Conservation (phyloP, 2,113 vertebrate species). For the Etheostoma spectabile region DNA sequence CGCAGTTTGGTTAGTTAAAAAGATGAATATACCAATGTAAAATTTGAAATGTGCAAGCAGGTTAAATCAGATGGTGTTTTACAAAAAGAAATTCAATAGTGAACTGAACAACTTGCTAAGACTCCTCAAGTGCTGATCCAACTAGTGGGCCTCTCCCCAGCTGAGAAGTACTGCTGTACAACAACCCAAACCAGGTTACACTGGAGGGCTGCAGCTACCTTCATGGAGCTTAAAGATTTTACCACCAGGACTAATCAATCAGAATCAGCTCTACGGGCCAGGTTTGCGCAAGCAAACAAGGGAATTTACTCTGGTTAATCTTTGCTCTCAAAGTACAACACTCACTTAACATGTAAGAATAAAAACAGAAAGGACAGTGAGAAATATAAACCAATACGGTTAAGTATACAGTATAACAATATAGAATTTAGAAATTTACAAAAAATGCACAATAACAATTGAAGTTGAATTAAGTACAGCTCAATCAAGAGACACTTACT, state of each 20-base stretch:
- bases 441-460: no score
- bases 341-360: no score
- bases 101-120: neutral
- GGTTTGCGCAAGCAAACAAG: no score
- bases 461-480: neutral
- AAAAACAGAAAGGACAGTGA: no score
- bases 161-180: neutral
- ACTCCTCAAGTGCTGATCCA: neutral
- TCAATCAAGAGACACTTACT: neutral
- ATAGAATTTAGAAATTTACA: no score
- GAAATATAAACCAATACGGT: no score
- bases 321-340: no score
- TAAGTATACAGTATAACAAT: no score
- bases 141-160: neutral
- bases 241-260: neutral
- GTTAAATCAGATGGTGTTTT: neutral
- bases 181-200: neutral
- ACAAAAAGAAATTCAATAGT: neutral
- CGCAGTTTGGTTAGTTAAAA: neutral
- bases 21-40: neutral
- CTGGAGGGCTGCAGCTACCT: neutral
- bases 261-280: no score
- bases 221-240: neutral
- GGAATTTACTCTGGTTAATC: no score
- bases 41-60: neutral